Evolutionary conservation across 2,797 vertebrate species (phyloP).

Genomic region (Thamnophis elegans): DNA sequence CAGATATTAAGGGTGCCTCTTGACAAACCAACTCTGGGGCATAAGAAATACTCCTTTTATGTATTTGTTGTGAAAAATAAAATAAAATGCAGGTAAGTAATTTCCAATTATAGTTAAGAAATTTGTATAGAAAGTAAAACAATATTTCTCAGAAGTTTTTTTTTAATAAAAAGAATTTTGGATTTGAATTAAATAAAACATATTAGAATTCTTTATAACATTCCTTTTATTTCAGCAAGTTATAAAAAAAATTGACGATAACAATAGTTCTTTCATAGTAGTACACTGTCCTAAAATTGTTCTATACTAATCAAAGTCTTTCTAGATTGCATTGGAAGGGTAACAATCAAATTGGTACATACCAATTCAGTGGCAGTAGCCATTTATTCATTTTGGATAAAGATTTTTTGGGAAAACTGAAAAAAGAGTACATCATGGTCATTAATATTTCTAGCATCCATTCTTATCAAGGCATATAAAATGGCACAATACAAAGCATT

Average conservation of each 20-base stretch:
- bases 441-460: not conserved
- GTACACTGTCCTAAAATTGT: not conserved
- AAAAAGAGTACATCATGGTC: not conserved
- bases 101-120: not conserved
- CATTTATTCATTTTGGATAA: not conserved
- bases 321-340: not conserved
- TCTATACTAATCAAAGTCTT: not conserved
- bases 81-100: not conserved
- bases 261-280: not conserved
- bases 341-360: not conserved
- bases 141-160: not conserved
- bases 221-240: not conserved
- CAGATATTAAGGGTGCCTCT: not conserved
- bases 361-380: not conserved
- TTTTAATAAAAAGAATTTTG: not conserved
- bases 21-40: not conserved
- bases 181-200: not conserved
- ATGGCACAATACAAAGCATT: not conserved
- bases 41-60: not conserved
- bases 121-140: not conserved
- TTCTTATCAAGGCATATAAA: not conserved
- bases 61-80: not conserved
- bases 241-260: not conserved
- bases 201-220: not conserved
- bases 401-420: not conserved